phyloP scores from a whole-genome alignment of 1,140 invertebrate species.

The Venustaconcha ellipsiformis region DNA sequence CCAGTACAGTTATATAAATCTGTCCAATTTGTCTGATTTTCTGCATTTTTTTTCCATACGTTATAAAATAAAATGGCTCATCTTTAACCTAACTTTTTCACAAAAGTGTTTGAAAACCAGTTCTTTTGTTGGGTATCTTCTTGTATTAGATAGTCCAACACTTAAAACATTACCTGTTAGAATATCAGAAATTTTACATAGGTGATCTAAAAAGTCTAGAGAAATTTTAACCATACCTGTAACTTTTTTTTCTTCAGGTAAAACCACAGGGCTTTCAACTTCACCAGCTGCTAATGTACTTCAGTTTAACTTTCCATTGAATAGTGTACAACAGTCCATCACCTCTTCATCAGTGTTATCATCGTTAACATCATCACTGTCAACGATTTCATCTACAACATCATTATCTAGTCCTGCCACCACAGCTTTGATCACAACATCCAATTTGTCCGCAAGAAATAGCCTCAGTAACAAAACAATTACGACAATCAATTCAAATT shows the following conservation, averaged over 20 bases:
- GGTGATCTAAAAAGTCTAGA: neutral
- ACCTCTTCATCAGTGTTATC: conserved; percentile 23
- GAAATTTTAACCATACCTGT: neutral
- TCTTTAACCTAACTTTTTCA: too few species aligned
- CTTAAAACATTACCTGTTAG: neutral
- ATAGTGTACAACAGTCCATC: conserved; percentile 29
- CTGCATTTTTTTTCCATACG: too few species aligned
- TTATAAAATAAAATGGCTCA: too few species aligned
- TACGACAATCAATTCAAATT: too few species aligned
- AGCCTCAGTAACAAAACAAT: too few species aligned
- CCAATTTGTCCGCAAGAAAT: too few species aligned
- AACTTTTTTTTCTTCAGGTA: conserved; percentile 36
- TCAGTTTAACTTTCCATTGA: conserved; percentile 64
- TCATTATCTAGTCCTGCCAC: too few species aligned
- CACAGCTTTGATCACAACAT: too few species aligned
- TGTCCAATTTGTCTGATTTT: too few species aligned
- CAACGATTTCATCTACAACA: conserved; percentile 17
- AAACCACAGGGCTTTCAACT: conserved; percentile 63
- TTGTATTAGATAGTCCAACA: neutral
- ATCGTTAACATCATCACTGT: conserved; percentile 19
- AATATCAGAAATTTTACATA: neutral
- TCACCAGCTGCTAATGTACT: conserved; percentile 66
- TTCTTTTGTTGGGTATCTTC: neutral
- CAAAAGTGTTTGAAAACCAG: neutral
- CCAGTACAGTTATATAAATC: too few species aligned